Evolutionary conservation across 2,797 vertebrate species (phyloP).

Genomic region (Argentina silus): DNA sequence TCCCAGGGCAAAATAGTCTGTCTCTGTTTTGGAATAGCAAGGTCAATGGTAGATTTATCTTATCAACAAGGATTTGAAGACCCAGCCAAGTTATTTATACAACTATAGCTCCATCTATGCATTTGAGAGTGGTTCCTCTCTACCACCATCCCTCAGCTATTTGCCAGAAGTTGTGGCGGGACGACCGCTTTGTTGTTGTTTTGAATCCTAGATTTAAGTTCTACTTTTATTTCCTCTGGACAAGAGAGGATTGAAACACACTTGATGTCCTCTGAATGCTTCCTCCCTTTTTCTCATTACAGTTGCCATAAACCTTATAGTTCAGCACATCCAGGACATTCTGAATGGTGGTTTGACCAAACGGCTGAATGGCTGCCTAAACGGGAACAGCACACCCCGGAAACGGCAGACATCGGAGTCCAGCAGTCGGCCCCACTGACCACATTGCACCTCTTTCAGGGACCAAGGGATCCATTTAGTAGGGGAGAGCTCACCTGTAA

Average conservation of each 20-base stretch:
- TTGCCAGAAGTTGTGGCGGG: not conserved
- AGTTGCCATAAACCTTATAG: slow-evolving; percentile 98
- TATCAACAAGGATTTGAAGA: slow-evolving; percentile 2
- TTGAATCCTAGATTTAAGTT: slow-evolving; percentile 5
- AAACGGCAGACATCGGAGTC: slow-evolving; percentile 86
- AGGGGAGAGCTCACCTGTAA: slow-evolving; percentile 26
- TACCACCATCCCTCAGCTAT: too few relatives aligned
- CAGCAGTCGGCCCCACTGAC: slow-evolving; percentile 90
- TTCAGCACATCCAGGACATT: slow-evolving; percentile 98
- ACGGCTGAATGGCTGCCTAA: slow-evolving; percentile 83
- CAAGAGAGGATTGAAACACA: not conserved
- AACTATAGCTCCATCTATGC: too few relatives aligned
- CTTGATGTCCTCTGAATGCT: not conserved
- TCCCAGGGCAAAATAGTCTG: slow-evolving; percentile 24
- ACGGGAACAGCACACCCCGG: slow-evolving; percentile 74
- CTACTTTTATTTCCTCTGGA: not conserved
- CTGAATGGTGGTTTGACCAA: slow-evolving; percentile 89
- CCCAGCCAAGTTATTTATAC: not conserved
- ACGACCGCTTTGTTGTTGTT: too few relatives aligned
- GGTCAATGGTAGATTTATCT: slow-evolving; percentile 17
- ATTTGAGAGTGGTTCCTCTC: too few relatives aligned
- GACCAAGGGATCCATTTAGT: slow-evolving; percentile 16
- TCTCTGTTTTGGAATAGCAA: slow-evolving; percentile 42
- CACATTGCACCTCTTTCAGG: slow-evolving; percentile 2
- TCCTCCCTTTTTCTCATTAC: slow-evolving; percentile 29